Evolutionary conservation across 2,113 vertebrate genomes (phyloP).

Genomic region (Odontesthes bonariensis): DNA sequence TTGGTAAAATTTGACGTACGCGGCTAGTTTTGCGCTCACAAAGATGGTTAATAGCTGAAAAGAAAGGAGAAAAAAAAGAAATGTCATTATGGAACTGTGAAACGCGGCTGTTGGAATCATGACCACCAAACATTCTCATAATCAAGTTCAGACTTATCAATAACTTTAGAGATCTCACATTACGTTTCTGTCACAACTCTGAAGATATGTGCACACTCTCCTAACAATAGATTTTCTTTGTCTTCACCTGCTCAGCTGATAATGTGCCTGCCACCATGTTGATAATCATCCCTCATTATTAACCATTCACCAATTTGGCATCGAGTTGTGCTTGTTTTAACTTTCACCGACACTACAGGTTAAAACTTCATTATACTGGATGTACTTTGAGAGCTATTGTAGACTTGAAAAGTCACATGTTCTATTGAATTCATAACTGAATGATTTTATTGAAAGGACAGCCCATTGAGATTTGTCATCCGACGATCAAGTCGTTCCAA

Average conservation of each 20-base stretch:
- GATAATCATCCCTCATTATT: background rate
- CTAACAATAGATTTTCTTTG: background rate
- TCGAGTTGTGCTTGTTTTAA: background rate
- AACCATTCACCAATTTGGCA: background rate
- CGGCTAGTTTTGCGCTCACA: conserved; percentile 93
- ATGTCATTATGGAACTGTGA: background rate
- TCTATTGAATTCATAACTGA: too few species aligned
- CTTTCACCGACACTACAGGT: background rate
- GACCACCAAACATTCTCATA: too few species aligned
- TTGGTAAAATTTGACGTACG: conserved; percentile 98
- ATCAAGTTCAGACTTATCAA: too few species aligned
- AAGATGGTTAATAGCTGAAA: conserved; percentile 97
- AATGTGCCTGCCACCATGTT: background rate
- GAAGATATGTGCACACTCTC: background rate
- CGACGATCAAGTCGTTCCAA: background rate
- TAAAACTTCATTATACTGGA: background rate
- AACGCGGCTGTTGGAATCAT: background rate
- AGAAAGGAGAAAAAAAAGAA: conserved; percentile 19
- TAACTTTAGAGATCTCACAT: too few species aligned
- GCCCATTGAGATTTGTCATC: too few species aligned
- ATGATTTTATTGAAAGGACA: too few species aligned
- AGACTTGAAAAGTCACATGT: background rate
- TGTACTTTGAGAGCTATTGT: background rate
- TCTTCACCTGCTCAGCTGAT: background rate
- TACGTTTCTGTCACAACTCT: too few species aligned